Percentiles rank a stretch among this genome's conserved stretches.
Conservation (phyloP, 2,888 invertebrate species). For the Noctua janthina region DNA sequence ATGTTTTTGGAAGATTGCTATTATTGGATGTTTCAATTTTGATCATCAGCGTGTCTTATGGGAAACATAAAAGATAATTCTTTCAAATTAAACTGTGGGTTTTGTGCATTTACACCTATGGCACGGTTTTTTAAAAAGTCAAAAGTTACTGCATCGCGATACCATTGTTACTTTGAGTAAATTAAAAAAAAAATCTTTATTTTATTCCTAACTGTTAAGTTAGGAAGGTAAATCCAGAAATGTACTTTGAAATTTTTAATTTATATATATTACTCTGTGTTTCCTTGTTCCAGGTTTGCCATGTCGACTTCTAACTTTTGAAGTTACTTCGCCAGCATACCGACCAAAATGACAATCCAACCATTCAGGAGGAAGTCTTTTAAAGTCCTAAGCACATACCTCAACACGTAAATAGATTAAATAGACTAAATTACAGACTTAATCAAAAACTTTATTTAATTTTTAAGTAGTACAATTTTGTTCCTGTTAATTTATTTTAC, state of each 20-base stretch:
- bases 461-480: conserved; percentile 67
- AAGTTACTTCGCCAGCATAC: conserved; percentile 70
- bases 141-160: conserved; percentile 8
- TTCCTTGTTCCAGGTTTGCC: conserved; percentile 80
- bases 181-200: background rate
- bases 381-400: conserved; percentile 82
- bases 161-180: background rate
- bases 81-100: background rate
- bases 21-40: background rate
- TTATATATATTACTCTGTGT: conserved; percentile 41
- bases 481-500: conserved; percentile 78
- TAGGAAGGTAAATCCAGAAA: background rate
- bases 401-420: conserved; percentile 82
- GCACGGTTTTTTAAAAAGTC: background rate
- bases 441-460: conserved; percentile 67
- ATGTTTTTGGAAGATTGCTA: background rate
- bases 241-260: background rate
- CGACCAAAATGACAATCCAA: conserved; percentile 81
- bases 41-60: background rate
- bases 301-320: conserved; percentile 68
- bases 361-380: conserved; percentile 82
- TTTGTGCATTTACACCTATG: background rate
- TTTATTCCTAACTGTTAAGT: too few species aligned
- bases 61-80: background rate
- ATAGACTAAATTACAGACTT: conserved; percentile 57